Evolutionary conservation across 2,113 vertebrate species (phyloP).

Genomic region (Piaya cayana): DNA sequence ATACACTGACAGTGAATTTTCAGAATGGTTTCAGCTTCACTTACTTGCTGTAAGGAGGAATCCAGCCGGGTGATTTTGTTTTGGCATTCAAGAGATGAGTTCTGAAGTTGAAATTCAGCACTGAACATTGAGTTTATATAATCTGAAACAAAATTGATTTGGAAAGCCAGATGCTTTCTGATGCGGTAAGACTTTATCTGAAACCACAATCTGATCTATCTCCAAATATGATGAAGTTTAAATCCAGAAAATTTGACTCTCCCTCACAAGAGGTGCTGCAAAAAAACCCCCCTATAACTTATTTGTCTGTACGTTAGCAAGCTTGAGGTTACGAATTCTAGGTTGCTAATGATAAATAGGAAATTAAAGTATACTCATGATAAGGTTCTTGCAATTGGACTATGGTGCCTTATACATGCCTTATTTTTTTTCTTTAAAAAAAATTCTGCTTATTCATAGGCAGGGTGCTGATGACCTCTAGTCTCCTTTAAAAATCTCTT

Average conservation of each 20-base stretch:
- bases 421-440: not conserved
- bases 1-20: not conserved
- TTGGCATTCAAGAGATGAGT: not conserved
- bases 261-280: not conserved
- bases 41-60: not conserved
- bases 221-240: not conserved
- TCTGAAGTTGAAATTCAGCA: not conserved
- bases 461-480: not conserved
- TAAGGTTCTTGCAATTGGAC: not conserved
- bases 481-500: not conserved
- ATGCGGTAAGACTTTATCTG: not conserved
- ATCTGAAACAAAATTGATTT: not conserved
- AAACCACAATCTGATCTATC: not conserved
- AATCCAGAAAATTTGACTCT: not conserved
- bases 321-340: not conserved
- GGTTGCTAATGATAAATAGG: not conserved
- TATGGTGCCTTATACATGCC: not conserved
- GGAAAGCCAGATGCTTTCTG: not conserved
- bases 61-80: not conserved
- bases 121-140: not conserved
- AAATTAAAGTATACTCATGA: not conserved
- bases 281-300: accelerated
- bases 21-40: not conserved
- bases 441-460: not conserved
- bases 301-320: not conserved